Conservation (phyloP, 1,140 invertebrate genomes). For the Branchinecta lynchi region DNA sequence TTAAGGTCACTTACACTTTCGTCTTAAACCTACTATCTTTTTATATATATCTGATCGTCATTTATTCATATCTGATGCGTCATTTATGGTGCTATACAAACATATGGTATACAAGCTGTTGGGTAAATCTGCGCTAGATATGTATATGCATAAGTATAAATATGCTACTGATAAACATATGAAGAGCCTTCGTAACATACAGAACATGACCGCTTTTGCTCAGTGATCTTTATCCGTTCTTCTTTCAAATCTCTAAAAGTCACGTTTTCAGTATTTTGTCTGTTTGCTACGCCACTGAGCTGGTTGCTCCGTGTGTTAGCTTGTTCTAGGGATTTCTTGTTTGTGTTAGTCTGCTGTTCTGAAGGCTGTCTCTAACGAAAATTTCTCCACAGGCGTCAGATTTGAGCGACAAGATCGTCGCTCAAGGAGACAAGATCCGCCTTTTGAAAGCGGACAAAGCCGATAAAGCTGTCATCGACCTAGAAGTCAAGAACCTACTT, state of each 20-base stretch:
- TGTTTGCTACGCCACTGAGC: background rate
- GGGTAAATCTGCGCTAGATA: no score
- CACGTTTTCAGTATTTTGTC: background rate
- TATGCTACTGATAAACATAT: no score
- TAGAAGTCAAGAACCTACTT: slow-evolving; percentile 44
- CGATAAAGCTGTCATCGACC: slow-evolving; percentile 36
- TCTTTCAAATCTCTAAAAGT: background rate
- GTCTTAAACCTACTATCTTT: no score
- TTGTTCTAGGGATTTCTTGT: background rate
- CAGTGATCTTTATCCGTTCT: background rate
- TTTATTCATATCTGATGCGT: no score
- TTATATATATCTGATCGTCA: no score
- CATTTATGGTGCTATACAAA: no score
- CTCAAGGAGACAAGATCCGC: slow-evolving; percentile 35
- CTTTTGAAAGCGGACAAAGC: slow-evolving; percentile 30
- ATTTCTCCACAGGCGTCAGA: slow-evolving; percentile 4
- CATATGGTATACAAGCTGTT: no score
- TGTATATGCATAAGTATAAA: no score
- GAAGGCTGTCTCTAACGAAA: background rate
- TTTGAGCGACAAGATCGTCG: slow-evolving; percentile 28
- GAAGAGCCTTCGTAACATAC: no score
- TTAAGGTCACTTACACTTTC: no score
- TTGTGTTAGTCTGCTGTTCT: background rate
- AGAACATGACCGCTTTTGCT: no score
- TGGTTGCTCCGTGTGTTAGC: background rate